Base-by-base conservation (phyloP, 2,888 invertebrate genomes). In the Ectemnius continuus region DNA sequence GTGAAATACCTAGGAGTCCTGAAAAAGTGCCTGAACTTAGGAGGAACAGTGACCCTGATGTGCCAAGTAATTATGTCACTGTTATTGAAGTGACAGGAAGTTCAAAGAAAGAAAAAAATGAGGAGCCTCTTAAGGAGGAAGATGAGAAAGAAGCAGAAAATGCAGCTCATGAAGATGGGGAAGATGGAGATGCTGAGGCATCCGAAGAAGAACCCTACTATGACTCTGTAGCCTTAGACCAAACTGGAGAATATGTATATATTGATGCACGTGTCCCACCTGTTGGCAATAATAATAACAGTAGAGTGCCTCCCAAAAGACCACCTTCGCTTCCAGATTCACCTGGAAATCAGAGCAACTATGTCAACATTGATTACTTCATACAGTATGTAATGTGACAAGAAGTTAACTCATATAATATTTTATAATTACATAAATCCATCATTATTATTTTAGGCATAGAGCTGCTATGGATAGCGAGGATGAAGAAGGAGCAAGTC, bases 321-420 rank as follows among this genome's bases (percentile, higher is more conserved):
- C 92, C 79, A 87, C 93, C 83, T 86, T 93, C 91, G 78, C 92
- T 92, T 78, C 95, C 95, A 26, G 96, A 96, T 91, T 96, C 96
- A 47, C 96, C 96, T 67, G 95, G 95, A 85, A 93, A 93, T 85
- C 95, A 95, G 81, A 96, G 96, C 78, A 97, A 97, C 92, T 97
- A 97, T 91, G 97, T 97, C 91, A 97, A 97, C 91, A 97, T 97
- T 92, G 97, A 97, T 91, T 97, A 97, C 91, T 97, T 97, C 86
- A 94, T 97, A 91, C 95, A 95, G 96, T 96, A 90, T 92, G 94
- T 86, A 36, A 36, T 36, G 45, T 23, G 36, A 20, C 6, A 14
- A 23, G 13, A 2, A 13, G 47, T 46, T 23, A 56, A 20, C 11
- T n/a, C 11, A 56, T 5, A 16, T 46, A n/a, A n/a, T 56, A 14